Conservation (phyloP, 2,888 invertebrate species). For the Crepidodera aurea region DNA sequence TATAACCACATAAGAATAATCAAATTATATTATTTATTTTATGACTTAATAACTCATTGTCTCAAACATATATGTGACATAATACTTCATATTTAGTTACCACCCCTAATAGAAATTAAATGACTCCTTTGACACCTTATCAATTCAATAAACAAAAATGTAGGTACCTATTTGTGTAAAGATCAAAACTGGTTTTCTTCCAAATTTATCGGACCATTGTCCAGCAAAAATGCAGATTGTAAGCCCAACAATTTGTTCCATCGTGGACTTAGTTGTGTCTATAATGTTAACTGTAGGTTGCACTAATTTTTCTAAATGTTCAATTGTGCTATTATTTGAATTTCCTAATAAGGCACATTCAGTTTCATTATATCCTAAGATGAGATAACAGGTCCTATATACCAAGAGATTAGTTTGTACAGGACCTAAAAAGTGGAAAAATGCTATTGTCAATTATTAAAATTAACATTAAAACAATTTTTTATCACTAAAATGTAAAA, state of each 20-base stretch:
- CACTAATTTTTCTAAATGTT: slow-evolving; percentile 64
- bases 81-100: too few relatives aligned
- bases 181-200: slow-evolving; percentile 75
- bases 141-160: too few relatives aligned
- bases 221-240: slow-evolving; percentile 76
- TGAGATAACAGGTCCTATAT: slow-evolving; percentile 73
- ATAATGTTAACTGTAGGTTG: slow-evolving; percentile 74
- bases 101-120: too few relatives aligned
- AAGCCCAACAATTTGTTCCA: slow-evolving; percentile 74
- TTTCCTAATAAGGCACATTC: slow-evolving; percentile 69
- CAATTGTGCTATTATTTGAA: slow-evolving; percentile 65
- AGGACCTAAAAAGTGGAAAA: slow-evolving; percentile 16
- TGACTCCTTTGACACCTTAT: too few relatives aligned
- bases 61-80: too few relatives aligned
- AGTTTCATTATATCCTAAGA: slow-evolving; percentile 66
- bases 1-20: too few relatives aligned
- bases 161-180: slow-evolving; percentile 62
- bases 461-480: too few relatives aligned
- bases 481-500: too few relatives aligned
- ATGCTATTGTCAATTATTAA: neutral
- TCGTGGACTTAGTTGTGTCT: slow-evolving; percentile 68
- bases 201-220: slow-evolving; percentile 83
- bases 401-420: slow-evolving; percentile 67
- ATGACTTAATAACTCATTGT: too few relatives aligned
- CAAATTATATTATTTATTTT: too few relatives aligned